A percentile compares a stretch with the other conserved stretches of the same genome.
These are phyloP conservation scores for Caenorhabditis becei DNA, from an alignment of 2,888 invertebrate genomes.

Conservation along the genomic window DNA sequence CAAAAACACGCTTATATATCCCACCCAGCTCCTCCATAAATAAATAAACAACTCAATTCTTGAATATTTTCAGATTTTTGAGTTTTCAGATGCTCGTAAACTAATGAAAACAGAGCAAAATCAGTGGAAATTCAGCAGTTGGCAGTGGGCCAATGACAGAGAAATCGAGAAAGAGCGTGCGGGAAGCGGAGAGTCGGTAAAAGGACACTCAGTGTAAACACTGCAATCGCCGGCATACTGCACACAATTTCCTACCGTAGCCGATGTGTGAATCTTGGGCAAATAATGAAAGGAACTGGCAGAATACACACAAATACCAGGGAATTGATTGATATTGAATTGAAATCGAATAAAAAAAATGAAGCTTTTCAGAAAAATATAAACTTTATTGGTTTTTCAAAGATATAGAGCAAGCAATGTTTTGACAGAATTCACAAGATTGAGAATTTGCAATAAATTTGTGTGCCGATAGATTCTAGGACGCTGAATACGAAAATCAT, in stretches of 20 bases:
- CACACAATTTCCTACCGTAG: conserved; percentile 40
- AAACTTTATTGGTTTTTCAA: no score
- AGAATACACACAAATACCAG: background rate
- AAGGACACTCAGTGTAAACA: conserved; percentile 58
- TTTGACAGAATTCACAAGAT: no score
- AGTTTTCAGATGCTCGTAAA: background rate
- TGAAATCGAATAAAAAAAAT: no score
- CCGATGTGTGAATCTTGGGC: background rate
- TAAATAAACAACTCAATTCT: background rate
- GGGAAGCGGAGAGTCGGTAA: conserved; percentile 19
- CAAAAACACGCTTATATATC: background rate
- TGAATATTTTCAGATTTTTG: background rate
- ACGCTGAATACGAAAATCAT: no score
- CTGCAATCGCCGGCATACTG: conserved; percentile 20
- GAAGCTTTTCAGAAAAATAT: background rate
- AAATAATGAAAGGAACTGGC: no score
- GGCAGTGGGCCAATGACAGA: conserved; percentile 16
- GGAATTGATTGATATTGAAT: background rate
- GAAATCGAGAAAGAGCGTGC: conserved; percentile 27
- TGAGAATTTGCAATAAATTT: no score
- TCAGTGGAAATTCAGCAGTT: conserved; percentile 19
- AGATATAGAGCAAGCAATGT: no score
- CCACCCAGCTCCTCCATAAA: background rate
- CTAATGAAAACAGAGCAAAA: conserved; percentile 23
- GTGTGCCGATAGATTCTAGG: no score